Percentiles rank a stretch among this genome's conserved stretches.
These are phyloP conservation scores for Barbus barbus DNA, from an alignment of 2,113 vertebrate genomes.

Conservation along the genomic window DNA sequence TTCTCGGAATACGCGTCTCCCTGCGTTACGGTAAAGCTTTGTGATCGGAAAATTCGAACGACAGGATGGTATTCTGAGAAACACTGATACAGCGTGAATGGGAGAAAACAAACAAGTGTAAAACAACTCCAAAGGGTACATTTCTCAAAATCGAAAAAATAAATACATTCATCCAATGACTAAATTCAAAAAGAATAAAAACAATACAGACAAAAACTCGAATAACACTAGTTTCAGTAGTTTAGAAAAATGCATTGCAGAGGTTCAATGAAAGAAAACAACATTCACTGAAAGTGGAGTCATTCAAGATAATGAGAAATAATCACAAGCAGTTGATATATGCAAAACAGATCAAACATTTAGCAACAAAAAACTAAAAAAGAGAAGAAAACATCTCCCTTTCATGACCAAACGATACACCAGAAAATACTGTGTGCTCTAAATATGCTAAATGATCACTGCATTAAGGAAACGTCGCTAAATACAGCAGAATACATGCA, in stretches of 20 bases:
- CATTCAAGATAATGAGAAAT: conserved; percentile 25
- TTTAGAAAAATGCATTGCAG: conserved; percentile 63
- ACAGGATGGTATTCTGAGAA: conserved; percentile 30
- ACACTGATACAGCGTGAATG: conserved; percentile 32
- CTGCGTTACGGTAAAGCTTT: conserved; percentile 56
- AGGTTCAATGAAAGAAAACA: conserved; percentile 43
- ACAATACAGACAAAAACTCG: conserved; percentile 50
- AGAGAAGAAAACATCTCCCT: conserved; percentile 57
- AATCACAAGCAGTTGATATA: conserved; percentile 59
- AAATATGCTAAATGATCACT: conserved; percentile 49
- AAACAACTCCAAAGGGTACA: conserved; percentile 52
- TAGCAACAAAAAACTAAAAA: conserved; percentile 33
- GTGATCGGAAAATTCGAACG: conserved; percentile 49
- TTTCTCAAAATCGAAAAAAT: conserved; percentile 57
- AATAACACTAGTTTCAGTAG: conserved; percentile 58
- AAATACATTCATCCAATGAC: conserved; percentile 64
- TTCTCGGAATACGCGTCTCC: conserved; percentile 59
- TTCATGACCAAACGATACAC: conserved; percentile 64
- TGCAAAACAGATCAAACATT: conserved; percentile 32
- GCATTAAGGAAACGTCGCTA: conserved; percentile 28
- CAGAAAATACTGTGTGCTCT: conserved; percentile 68
- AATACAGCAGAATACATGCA: conserved; percentile 61
- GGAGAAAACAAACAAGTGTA: conserved; percentile 52
- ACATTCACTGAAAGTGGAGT: conserved; percentile 39
- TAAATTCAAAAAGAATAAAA: conserved; percentile 43